Evolutionary conservation across 2,888 invertebrate genomes (phyloP), one percentile per base, ranked within the genome.

Genomic region (Platerodrilus igneus): DNA sequence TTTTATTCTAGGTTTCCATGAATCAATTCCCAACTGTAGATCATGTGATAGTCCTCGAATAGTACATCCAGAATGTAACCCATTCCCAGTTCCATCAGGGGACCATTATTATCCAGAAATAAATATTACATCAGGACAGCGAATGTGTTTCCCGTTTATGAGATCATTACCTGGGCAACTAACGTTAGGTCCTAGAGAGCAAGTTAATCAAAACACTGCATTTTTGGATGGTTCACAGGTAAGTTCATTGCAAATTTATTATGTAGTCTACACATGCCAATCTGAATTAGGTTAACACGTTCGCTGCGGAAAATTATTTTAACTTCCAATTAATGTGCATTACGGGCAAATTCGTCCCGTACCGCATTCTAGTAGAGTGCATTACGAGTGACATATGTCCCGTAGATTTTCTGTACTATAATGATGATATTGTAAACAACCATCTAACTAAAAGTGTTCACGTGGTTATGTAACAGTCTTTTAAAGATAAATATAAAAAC

Each of bases 141-240:
- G 87, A 8, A 75, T 91, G 51, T 95, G 95, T 67, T 89, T 95
- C 70, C 92, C 94, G 0, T 94, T 92, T 65, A 93, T 93, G 82
- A 79, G 94, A 60, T 93, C 92, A 29, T 69, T 95, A 47, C 91
- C 94, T 0, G 94, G 94, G 14, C 94, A 93, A 59, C 83, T 89
- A 55, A 80, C 83, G 35, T 71, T 95, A 26, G 86, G 92, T 6
- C 86, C 91, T 0, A 77, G 95, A 41, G 93, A 94, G 56, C 94
- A 94, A 71, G 83, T 92, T 9, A 95, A 96, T 66, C 90, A 93
- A 62, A 93, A 93, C 61, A 89, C 93, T 0, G 89, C 89, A 0
- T 95, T 83, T 67, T 71, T 95, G 35, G 93, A 93, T 59, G 86
- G 74, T 0, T 92, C 92, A 0, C 86, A 86, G 47, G 55, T 57